Evolutionary conservation across 2,113 vertebrate species (phyloP).

Genomic region (Axis porcinus): DNA sequence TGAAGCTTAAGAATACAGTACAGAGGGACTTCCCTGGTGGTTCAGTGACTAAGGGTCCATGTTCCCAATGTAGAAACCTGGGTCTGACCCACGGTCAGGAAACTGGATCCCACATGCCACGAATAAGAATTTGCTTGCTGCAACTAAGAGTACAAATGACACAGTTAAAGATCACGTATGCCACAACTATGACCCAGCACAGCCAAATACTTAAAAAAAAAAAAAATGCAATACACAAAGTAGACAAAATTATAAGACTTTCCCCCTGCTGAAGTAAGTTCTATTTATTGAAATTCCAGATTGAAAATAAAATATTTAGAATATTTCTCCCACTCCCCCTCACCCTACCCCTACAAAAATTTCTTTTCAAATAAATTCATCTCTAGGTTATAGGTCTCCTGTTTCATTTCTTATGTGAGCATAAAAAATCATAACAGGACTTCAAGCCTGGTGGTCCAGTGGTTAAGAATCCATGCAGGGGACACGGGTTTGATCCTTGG

Average conservation of each 20-base stretch:
- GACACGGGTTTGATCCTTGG: not conserved
- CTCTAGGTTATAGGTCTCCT: not conserved
- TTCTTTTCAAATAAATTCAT: not conserved
- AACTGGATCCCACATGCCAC: not conserved
- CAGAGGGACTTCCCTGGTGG: not conserved
- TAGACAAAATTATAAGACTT: not conserved
- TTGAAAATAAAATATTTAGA: not conserved
- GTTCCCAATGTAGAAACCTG: not conserved
- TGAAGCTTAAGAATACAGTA: not conserved
- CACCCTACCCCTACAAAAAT: accelerated
- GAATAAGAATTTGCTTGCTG: not conserved
- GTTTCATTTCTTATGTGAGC: not conserved
- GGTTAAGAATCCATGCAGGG: not conserved
- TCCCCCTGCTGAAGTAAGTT: not conserved
- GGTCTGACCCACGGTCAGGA: not conserved
- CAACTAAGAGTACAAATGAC: not conserved
- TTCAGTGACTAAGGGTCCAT: not conserved
- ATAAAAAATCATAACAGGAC: not conserved
- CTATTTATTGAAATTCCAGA: not conserved
- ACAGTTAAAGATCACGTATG: not conserved
- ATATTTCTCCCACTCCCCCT: not conserved
- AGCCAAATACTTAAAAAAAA: not conserved
- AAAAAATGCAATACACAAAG: not conserved
- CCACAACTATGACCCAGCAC: not conserved
- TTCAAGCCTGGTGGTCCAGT: not conserved